These are phyloP conservation scores for Stenotaenia linearis DNA, from an alignment of 2,888 invertebrate genomes.

Conservation along the genomic window DNA sequence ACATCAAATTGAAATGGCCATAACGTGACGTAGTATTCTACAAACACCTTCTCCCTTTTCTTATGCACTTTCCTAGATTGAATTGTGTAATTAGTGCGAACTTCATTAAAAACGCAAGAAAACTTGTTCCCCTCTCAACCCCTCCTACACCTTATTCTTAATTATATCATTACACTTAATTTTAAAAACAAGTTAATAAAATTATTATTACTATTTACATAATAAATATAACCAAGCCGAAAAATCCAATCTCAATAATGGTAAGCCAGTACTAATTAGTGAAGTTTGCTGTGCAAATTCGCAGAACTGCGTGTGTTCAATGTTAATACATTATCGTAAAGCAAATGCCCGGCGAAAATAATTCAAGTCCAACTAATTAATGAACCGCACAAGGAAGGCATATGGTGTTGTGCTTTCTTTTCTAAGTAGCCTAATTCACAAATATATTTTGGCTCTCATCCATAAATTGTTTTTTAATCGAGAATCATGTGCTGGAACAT, in stretches of 20 bases:
- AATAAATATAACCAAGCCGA: background rate
- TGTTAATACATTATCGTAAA: constrained; percentile 19
- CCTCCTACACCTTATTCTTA: background rate
- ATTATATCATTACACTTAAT: background rate
- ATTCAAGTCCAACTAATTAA: constrained; percentile 14
- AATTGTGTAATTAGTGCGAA: constrained; percentile 21
- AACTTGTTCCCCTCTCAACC: background rate
- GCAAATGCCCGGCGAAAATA: constrained; percentile 6
- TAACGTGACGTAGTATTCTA: constrained; percentile 16
- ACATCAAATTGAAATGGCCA: constrained; percentile 24
- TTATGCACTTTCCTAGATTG: constrained; percentile 1
- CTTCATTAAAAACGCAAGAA: constrained; percentile 9
- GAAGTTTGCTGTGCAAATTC: constrained; percentile 1
- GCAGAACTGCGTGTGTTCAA: constrained; percentile 7
- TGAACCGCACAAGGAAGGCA: constrained; percentile 22
- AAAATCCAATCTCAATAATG: background rate
- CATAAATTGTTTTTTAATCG: constrained; percentile 24
- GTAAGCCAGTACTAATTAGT: background rate
- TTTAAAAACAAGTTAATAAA: background rate
- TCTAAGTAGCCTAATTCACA: constrained; percentile 24
- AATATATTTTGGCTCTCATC: background rate
- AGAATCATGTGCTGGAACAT: constrained; percentile 18
- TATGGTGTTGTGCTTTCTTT: constrained; percentile 26
- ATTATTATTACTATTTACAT: background rate
- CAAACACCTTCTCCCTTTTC: background rate